Evolutionary conservation across 1,140 invertebrate species (phyloP).

Genomic region (Drosophila parvula): DNA sequence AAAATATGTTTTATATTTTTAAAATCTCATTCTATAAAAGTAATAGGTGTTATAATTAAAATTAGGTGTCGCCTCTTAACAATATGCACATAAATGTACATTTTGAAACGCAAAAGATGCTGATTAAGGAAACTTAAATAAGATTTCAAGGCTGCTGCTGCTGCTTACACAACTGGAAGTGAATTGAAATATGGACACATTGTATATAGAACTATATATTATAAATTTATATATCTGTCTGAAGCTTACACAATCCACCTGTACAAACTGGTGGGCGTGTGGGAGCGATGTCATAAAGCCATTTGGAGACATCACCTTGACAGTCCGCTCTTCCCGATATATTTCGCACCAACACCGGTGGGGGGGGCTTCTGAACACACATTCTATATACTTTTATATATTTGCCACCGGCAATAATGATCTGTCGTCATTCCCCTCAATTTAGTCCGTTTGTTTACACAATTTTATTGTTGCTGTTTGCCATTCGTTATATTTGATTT

Average conservation of each 20-base stretch:
- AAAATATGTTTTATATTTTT: not conserved
- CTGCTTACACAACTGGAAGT: constrained; percentile 50
- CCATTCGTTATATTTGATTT: constrained; percentile 67
- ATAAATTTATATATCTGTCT: constrained; percentile 15
- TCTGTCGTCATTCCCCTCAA: constrained; percentile 51
- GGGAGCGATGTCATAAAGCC: constrained; percentile 45
- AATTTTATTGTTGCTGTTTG: constrained; percentile 25
- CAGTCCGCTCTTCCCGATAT: constrained; percentile 33
- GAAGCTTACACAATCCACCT: constrained; percentile 52
- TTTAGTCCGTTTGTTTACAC: constrained; percentile 51
- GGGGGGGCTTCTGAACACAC: constrained; percentile 11
- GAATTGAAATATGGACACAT: constrained; percentile 25
- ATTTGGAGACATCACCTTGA: constrained; percentile 41
- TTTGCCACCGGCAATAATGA: constrained; percentile 30
- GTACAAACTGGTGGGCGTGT: constrained; percentile 52
- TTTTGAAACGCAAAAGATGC: constrained; percentile 23
- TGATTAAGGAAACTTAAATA: constrained; percentile 6
- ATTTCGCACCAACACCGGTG: constrained; percentile 25
- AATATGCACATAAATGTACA: not conserved
- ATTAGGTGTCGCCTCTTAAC: not conserved
- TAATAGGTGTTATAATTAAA: not conserved
- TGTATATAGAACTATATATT: constrained; percentile 28
- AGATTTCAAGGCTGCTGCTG: constrained; percentile 10
- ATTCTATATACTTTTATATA: constrained; percentile 37
- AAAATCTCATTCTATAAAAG: not conserved